phyloP scores from a whole-genome alignment of 2,113 vertebrate genomes.

The Natator depressus region DNA sequence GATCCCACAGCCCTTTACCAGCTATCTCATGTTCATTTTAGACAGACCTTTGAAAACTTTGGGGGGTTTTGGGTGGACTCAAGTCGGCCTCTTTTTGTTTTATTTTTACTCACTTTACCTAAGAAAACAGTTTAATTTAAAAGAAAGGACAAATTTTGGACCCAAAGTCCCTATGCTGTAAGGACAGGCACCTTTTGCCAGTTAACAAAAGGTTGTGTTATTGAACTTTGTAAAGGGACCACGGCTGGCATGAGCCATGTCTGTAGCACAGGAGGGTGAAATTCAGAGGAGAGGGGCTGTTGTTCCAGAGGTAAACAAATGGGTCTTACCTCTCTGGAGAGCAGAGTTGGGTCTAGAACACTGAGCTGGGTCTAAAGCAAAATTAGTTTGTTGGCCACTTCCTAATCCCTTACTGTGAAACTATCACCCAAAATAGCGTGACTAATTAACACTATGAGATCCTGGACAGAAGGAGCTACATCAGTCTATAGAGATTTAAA shows the following conservation, averaged over 20 bases:
- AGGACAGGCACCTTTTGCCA: neutral
- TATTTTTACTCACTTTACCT: neutral
- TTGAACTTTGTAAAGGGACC: neutral
- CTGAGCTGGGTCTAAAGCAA: neutral
- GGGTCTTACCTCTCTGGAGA: neutral
- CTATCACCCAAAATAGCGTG: neutral
- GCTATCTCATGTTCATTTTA: neutral
- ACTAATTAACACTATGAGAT: neutral
- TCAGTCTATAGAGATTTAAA: neutral
- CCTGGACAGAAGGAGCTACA: neutral
- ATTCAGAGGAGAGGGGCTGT: rapidly evolving
- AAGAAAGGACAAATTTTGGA: neutral
- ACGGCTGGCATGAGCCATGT: neutral
- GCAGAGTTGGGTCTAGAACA: neutral
- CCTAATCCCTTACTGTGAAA: neutral
- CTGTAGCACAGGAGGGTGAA: neutral
- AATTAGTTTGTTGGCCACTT: neutral
- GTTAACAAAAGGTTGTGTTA: neutral
- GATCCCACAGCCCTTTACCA: neutral
- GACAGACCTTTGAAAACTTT: neutral
- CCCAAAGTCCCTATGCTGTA: neutral
- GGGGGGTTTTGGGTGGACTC: neutral
- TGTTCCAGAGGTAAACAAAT: neutral
- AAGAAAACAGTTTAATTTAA: slow-evolving; percentile 27
- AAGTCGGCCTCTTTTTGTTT: neutral